Base-by-base conservation (phyloP, 2,888 invertebrate species). In the Lithophane leautieri region DNA sequence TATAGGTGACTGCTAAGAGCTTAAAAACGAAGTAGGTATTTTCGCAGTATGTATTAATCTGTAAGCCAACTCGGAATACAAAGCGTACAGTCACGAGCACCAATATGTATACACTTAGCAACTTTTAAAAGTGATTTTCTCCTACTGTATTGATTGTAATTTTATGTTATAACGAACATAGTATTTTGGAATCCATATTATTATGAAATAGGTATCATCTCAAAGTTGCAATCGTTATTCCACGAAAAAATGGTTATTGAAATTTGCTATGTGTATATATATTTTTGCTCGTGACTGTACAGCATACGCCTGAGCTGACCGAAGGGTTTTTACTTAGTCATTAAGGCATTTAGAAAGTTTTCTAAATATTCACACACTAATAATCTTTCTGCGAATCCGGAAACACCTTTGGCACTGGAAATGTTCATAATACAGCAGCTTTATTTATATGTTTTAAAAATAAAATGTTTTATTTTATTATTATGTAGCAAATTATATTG, bases 391-490 rank as follows among this genome's bases (percentile, higher is more conserved):
- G 47, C 14, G 19, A 34, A 28, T 70, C n/a, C 1, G 22, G 19
- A 54, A 52, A 52, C 8, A 56, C 25, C 25, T 50, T 73, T 71
- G 82, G 82, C 85, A 81, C 78, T 75, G 87, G 60, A 75, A 50
- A 76, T 84, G 69, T 81, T 61, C 47, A 42, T 74, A 54, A 52
- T 70, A 44, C 50, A 70, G 62, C 56, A 80, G 73, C 44, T 81
- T 70, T 19, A 71, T 77, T 62, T 73, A 65, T 67, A 71, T 44
- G 28, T 76, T 73, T 58, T 54, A 73, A 69, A 69, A 83, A 73
- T 83, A 68, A 70, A 63, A 73, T 58, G 61, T 69, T 71, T 80
- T 84, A 72, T 80, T 84, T 81, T 80, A 82, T 62, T 61, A n/a
- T 22, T 52, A 28, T 60, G 52, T 79, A 82, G 71, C 76, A 67